Evolutionary conservation across 2,888 invertebrate genomes (phyloP).

Genomic region (Antitype chi): DNA sequence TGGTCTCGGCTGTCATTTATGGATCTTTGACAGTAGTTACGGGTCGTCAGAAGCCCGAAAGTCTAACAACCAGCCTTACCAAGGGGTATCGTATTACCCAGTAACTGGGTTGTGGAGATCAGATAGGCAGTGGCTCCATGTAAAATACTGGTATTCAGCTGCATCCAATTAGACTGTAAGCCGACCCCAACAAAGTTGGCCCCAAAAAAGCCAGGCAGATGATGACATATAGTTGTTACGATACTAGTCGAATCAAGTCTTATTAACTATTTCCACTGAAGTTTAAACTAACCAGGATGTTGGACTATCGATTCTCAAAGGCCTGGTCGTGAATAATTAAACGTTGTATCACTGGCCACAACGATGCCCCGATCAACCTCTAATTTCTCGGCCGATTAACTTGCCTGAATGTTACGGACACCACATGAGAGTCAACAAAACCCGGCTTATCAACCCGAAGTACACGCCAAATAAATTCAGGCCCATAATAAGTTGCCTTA

Average conservation of each 20-base stretch:
- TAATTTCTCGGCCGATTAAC: slow-evolving; percentile 70
- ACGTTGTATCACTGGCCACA: slow-evolving; percentile 58
- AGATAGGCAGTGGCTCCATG: too few relatives aligned
- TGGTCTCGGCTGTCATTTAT: too few relatives aligned
- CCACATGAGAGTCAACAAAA: slow-evolving; percentile 48
- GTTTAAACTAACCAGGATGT: slow-evolving; percentile 28
- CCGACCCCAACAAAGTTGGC: too few relatives aligned
- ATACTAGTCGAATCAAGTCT: slow-evolving; percentile 1
- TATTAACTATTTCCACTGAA: background rate
- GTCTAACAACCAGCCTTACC: too few relatives aligned
- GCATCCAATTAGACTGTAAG: too few relatives aligned
- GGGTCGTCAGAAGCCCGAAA: too few relatives aligned
- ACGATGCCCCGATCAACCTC: slow-evolving; percentile 55
- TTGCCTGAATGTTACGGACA: slow-evolving; percentile 57
- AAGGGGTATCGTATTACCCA: too few relatives aligned
- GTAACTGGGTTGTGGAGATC: too few relatives aligned
- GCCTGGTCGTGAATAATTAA: slow-evolving; percentile 67
- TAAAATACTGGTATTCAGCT: too few relatives aligned
- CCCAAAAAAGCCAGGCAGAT: too few relatives aligned
- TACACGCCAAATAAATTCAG: slow-evolving; percentile 39
- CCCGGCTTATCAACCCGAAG: slow-evolving; percentile 23
- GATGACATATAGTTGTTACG: background rate
- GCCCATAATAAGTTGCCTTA: slow-evolving; percentile 23
- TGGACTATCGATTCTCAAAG: slow-evolving; percentile 58
- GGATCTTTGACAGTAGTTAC: too few relatives aligned